Conservation (phyloP, 2,113 vertebrate species). For the Hemibates koningsi region DNA sequence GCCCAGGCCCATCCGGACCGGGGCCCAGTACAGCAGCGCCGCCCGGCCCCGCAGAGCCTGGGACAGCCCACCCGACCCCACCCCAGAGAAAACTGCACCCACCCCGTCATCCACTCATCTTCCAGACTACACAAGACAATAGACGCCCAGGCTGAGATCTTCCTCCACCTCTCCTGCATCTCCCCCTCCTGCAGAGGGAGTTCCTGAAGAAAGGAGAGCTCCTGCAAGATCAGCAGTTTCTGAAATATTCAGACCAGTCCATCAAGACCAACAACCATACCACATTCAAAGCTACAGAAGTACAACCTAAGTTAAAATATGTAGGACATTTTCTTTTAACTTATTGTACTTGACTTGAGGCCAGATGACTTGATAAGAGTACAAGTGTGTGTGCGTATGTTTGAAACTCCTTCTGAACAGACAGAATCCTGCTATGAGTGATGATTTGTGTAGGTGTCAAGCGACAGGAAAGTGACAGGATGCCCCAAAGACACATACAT, state of each 20-base stretch:
- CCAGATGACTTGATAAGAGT: background rate
- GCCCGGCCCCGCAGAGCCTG: no score
- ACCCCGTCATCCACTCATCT: no score
- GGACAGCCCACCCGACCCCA: no score
- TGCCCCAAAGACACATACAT: slow-evolving; percentile 20
- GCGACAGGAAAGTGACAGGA: slow-evolving; percentile 29
- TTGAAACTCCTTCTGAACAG: background rate
- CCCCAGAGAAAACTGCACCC: no score
- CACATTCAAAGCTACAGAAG: background rate
- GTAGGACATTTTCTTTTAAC: background rate
- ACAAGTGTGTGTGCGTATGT: background rate
- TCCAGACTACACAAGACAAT: no score
- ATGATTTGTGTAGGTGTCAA: slow-evolving; percentile 7
- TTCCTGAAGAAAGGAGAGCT: no score
- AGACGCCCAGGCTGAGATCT: no score
- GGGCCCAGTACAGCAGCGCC: no score
- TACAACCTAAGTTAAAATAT: background rate
- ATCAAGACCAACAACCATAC: background rate
- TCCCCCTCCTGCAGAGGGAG: no score
- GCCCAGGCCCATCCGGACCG: no score
- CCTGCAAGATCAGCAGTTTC: background rate
- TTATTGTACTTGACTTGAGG: background rate
- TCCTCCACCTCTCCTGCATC: no score
- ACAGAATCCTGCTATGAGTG: background rate
- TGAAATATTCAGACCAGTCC: background rate